Evolutionary conservation across 1,140 invertebrate genomes (phyloP).

Genomic region (Trichonephila clavipes): DNA sequence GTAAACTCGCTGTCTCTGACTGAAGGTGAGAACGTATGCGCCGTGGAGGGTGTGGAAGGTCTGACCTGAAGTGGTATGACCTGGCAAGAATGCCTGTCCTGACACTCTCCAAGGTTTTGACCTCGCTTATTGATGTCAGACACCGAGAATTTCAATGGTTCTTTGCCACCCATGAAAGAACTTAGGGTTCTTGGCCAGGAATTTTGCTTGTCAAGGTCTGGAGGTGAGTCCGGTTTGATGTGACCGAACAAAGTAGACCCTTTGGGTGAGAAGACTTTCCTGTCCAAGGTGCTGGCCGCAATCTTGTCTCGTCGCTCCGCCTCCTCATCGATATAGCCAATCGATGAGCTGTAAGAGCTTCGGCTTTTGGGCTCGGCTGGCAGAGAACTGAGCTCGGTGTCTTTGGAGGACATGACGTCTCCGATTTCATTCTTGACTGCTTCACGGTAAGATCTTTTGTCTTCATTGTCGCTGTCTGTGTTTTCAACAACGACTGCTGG

Average conservation of each 20-base stretch:
- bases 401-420: constrained; percentile 33
- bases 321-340: constrained; percentile 68
- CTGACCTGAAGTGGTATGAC: constrained; percentile 66
- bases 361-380: constrained; percentile 57
- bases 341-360: constrained; percentile 60
- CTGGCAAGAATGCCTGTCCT: constrained; percentile 58
- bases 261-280: constrained; percentile 59
- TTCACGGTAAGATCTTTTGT: constrained; percentile 42
- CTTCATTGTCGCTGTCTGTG: constrained; percentile 49
- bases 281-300: constrained; percentile 52
- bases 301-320: constrained; percentile 48
- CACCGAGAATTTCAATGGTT: constrained; percentile 29
- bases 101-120: constrained; percentile 37
- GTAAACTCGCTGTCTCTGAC: constrained; percentile 52
- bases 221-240: constrained; percentile 63
- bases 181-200: constrained; percentile 70
- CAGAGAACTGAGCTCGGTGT: constrained; percentile 39
- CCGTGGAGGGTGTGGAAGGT: constrained; percentile 46
- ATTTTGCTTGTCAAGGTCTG: constrained; percentile 68
- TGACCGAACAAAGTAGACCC: constrained; percentile 53
- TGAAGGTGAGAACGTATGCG: constrained; percentile 5
- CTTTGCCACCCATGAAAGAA: constrained; percentile 68
- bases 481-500: constrained; percentile 60
- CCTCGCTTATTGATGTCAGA: constrained; percentile 36
- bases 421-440: constrained; percentile 42